Evolutionary conservation across 2,888 invertebrate genomes (phyloP).

Genomic region (Pherbina coryleti): DNA sequence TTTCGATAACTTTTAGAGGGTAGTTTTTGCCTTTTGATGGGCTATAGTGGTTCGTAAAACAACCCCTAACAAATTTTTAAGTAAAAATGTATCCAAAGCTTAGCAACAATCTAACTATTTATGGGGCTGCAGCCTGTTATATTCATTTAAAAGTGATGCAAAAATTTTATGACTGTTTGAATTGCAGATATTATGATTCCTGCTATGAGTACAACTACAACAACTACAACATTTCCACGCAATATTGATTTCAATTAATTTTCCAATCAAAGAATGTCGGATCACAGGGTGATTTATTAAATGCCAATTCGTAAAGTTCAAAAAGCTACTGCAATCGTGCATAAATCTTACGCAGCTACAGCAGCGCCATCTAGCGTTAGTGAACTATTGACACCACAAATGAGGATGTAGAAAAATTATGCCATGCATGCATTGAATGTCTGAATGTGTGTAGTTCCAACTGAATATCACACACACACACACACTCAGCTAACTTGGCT

Average conservation of each 20-base stretch:
- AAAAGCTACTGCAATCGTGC: constrained; percentile 44
- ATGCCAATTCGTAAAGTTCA: constrained; percentile 46
- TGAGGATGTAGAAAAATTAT: constrained; percentile 22
- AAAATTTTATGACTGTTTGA: not conserved
- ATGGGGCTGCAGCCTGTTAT: no score
- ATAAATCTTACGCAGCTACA: constrained; percentile 38
- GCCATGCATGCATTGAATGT: not conserved
- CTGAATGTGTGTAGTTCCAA: not conserved
- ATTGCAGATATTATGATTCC: not conserved
- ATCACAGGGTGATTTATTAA: constrained; percentile 42
- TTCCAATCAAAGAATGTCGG: not conserved
- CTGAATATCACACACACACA: not conserved
- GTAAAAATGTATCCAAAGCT: no score
- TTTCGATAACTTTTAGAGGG: no score
- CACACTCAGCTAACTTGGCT: not conserved
- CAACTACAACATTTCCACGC: not conserved
- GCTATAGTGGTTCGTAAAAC: no score
- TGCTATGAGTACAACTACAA: not conserved
- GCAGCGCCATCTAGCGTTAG: constrained; percentile 18
- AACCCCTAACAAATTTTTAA: no score
- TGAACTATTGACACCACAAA: constrained; percentile 28
- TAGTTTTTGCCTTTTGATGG: no score
- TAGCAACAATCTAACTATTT: no score
- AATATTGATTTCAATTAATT: constrained; percentile 7
- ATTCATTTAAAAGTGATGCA: no score